Base-by-base conservation (phyloP, 2,113 vertebrate genomes). In the Erythrolamprus reginae region DNA sequence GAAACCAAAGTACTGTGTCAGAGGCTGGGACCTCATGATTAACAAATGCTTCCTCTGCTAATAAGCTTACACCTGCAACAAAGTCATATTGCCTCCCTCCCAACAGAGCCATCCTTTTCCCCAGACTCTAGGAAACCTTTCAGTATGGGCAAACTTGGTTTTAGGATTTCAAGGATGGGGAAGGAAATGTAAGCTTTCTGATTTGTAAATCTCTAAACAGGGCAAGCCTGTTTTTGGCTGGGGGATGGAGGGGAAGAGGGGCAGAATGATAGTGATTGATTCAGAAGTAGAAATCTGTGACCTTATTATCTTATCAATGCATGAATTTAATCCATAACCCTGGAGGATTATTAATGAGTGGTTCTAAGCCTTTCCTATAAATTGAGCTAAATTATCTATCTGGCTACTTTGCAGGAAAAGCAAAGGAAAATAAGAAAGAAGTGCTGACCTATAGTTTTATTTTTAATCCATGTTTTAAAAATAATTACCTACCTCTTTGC, bases 101-200 rank as follows among this genome's bases (percentile, higher is more conserved):
- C n/a, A 47, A 87, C 42, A 24, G 23, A 45, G 17, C 52, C 33
- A 83, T 83, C 52, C 50, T 56, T 58, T 61, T 3, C 33, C 13
- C 52, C 56, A 4, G 24, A 52, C 55, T 89, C 38, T 5, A 65
- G 52, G 17, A 47, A 89, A 38, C n/a, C 21, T n/a, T 87, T 47
- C 65, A 47, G 50, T 82, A 47, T 94, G 86, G 88, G 83, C 55
- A 87, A 92, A 86, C 61, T 92, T 87, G 89, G 28, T 92, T 87
- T 70, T 53, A 0, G 0, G 92, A 91, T 82, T 48, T 0, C 2
- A 90, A 48, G 2, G 0, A 58, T 0, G 2, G 33, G 82, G 89
- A 51, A 87, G 1, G 10, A 42, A 89, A 88, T 77, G 86, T 50
- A 0, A 0, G 3, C 82, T 61, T 55, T 77, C 17, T 77, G 65